Conservation (phyloP, 2,888 invertebrate species). For the Brachyopa scutellaris region DNA sequence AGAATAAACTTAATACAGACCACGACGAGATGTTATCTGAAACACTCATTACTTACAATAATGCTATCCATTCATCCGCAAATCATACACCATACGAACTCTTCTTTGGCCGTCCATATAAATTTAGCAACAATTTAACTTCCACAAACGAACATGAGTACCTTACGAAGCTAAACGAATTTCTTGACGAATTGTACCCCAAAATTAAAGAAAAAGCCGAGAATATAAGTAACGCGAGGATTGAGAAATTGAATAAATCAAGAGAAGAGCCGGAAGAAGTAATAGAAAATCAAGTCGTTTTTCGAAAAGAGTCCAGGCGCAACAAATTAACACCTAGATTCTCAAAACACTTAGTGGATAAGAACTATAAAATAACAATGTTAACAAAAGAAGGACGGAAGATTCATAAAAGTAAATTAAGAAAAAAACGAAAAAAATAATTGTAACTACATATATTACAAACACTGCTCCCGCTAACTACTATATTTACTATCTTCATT, state of each 20-base stretch:
- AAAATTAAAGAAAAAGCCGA: constrained; percentile 25
- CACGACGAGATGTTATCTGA: constrained; percentile 33
- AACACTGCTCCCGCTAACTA: no score
- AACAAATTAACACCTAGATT: constrained; percentile 50
- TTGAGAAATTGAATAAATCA: constrained; percentile 30
- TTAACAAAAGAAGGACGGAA: constrained; percentile 31
- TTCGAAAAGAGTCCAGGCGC: constrained; percentile 18
- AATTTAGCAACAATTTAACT: constrained; percentile 28
- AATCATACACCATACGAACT: constrained; percentile 49
- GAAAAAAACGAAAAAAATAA: neutral
- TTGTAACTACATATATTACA: neutral
- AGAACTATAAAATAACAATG: constrained; percentile 24
- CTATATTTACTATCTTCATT: neutral
- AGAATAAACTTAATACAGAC: constrained; percentile 20
- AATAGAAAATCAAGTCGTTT: constrained; percentile 15
- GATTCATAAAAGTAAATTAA: constrained; percentile 55
- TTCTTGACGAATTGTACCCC: constrained; percentile 36
- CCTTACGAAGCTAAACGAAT: constrained; percentile 36
- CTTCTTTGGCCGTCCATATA: neutral
- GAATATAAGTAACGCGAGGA: constrained; percentile 14
- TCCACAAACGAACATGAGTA: constrained; percentile 24
- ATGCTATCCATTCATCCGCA: constrained; percentile 43
- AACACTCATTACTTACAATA: neutral
- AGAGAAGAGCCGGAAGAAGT: constrained; percentile 37
- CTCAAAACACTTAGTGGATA: constrained; percentile 31